Evolutionary conservation across 2,888 invertebrate genomes (phyloP), one percentile per base, ranked within the genome.

Genomic region (Cosmia trapezina): DNA sequence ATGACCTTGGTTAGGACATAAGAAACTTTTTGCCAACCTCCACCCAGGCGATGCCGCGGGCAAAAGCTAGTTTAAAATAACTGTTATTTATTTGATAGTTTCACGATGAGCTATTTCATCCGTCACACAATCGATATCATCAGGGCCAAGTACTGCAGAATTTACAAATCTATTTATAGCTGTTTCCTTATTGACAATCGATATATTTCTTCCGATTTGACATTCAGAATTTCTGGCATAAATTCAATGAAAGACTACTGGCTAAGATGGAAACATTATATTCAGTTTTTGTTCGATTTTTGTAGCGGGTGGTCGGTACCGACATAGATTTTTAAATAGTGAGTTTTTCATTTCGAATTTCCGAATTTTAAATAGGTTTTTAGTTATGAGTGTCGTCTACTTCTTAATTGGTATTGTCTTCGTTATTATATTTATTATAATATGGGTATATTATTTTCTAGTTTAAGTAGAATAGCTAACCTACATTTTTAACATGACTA

Each of bases 121-220:
- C 45, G 33, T 47, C 51, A 65, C 4, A n/a, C 11, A 12, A 64
- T 28, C 4, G 9, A 61, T 37, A 61, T 33, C 22, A 41, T 76
- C 63, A 56, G 0, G 63, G 83, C 64, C 80, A 73, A 54, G 43
- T 56, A 33, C 19, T 56, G 81, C 78, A 83, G 65, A 80, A 84
- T 68, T 71, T 80, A 51, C 67, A 62, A 76, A 78, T 74, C 85
- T 85, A 66, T 79, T 87, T 83, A 80, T 85, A 61, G 22, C 75
- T n/a, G 57, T 83, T 78, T 87, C 88, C 81, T 54, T 89, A 85
- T 86, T 87, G 72, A 86, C 83, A 72, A 65, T 74, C 45, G 72
- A 84, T 79, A 37, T 73, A 68, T 59, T 22, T 63, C 54, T 54
- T 73, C 28, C 19, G 19, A 69, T 72, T 47, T 56, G 60, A 59